Evolutionary conservation across 1,140 invertebrate species (phyloP).

Genomic region (Brachionus paranguensis): DNA sequence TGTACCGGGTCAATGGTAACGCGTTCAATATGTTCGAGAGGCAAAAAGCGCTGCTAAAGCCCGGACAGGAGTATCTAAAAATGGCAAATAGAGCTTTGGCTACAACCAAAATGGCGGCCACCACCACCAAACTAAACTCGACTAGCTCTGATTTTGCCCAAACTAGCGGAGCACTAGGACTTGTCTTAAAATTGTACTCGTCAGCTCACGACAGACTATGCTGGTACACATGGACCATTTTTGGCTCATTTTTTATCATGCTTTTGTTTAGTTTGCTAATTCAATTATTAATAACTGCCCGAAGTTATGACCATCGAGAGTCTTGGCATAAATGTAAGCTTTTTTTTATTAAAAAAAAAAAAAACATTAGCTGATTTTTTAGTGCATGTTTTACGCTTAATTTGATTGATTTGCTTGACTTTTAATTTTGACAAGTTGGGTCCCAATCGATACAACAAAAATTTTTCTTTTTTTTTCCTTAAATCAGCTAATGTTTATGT

Average conservation of each 20-base stretch:
- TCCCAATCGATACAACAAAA: background rate
- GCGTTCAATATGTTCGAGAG: conserved; percentile 24
- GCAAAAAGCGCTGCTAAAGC: conserved; percentile 25
- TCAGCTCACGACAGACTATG: conserved; percentile 28
- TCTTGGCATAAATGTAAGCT: conserved; percentile 34
- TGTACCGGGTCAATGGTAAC: conserved; percentile 29
- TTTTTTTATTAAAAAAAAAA: background rate
- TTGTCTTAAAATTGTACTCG: conserved; percentile 8
- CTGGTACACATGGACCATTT: conserved; percentile 36
- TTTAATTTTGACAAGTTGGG: background rate
- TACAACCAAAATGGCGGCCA: background rate
- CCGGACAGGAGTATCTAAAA: background rate
- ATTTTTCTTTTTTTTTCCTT: background rate
- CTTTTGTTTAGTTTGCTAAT: conserved; percentile 1
- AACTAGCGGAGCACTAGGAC: conserved; percentile 7
- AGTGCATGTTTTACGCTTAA: background rate
- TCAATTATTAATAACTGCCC: conserved; percentile 14
- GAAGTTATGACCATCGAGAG: conserved; percentile 1
- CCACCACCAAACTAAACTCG: background rate
- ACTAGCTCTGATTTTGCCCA: background rate
- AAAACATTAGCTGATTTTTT: conserved; percentile 21
- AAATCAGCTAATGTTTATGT: background rate
- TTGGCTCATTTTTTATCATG: conserved; percentile 36
- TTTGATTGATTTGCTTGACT: background rate
- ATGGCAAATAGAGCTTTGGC: background rate